These are phyloP conservation scores for Danio kyathit DNA, from an alignment of 2,797 vertebrate species.

Conservation along the genomic window DNA sequence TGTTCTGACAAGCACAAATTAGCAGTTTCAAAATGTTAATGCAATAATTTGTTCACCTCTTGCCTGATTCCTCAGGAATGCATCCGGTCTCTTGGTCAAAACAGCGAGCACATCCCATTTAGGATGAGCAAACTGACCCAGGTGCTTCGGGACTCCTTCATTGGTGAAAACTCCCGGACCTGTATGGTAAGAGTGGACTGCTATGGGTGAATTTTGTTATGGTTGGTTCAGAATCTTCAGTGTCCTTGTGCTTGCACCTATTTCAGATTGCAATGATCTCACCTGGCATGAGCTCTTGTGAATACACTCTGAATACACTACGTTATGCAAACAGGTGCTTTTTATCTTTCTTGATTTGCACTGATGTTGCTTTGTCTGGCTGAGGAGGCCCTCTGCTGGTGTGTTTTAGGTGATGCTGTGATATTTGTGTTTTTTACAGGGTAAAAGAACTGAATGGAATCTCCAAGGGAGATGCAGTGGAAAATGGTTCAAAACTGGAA, in stretches of 20 bases:
- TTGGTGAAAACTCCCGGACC: constrained; percentile 92
- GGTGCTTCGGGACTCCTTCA: constrained; percentile 96
- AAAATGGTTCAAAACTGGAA: constrained; percentile 72
- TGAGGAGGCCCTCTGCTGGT: constrained; percentile 32
- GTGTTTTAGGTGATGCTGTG: neutral
- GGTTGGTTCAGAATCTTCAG: neutral
- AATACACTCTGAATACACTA: constrained; percentile 96
- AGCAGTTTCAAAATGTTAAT: too few species aligned
- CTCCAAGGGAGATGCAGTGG: constrained; percentile 70
- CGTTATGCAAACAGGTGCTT: constrained; percentile 96
- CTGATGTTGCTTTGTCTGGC: neutral
- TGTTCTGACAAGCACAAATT: neutral
- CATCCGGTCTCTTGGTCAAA: constrained; percentile 94
- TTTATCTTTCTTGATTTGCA: neutral
- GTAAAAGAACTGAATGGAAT: constrained; percentile 90
- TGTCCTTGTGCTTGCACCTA: neutral
- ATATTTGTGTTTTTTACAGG: constrained; percentile 70
- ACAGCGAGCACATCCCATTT: constrained; percentile 96
- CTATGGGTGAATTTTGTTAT: neutral
- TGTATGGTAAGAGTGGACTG: constrained; percentile 87
- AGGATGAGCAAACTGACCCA: constrained; percentile 97
- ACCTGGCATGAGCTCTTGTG: constrained; percentile 93
- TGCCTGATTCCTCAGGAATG: constrained; percentile 84
- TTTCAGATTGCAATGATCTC: constrained; percentile 96
- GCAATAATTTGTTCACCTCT: constrained; percentile 3